Evolutionary conservation across 2,113 vertebrate genomes (phyloP), one percentile per base, ranked within the genome.

Genomic region (Chrysemys picta): DNA sequence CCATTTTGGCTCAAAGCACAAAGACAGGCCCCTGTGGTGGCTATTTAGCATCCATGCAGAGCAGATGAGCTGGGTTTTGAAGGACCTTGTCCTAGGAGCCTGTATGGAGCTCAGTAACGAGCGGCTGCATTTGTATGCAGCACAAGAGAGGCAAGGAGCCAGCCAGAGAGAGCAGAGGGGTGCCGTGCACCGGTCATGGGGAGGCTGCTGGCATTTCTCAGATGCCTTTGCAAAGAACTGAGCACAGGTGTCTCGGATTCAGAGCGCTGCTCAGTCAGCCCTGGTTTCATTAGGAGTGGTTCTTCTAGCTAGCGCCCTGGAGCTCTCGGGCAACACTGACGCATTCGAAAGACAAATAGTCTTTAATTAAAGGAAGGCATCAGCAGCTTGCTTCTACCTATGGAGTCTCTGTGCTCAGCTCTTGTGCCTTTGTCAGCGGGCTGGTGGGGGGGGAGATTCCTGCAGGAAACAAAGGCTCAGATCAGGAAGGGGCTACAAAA

Each of bases 221-320:
- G 85, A 84, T 56, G 81, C 50, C 53, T 79, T 88, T n/a, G 65
- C 81, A 88, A 88, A 92, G 22, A 84, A 59, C 50, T 84, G 54
- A 80, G 72, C 49, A n/a, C 56, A 84, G 81, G 80, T 80, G 72
- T 88, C 81, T 75, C 53, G 17, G 38, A 88, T 78, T 65, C 72
- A 72, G 82, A 72, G 56, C 42, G 47, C 79, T 54, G 54, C 87
- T 80, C 81, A 84, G 42, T 81, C 72, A 88, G 85, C 49, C 75
- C 86, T 38, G 85, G 50, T 92, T 88, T 88, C 81, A 84, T 88
- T 84, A 84, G 57, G 85, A 92, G 78, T 84, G 80, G 81, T 88
- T 47, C 79, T 47, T 53, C 8, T 80, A 88, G 80, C 72, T 69
- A 88, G 47, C 49, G 53, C 50, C 80, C 65, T 49, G 82, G 81